Base-by-base conservation (phyloP, 2,113 vertebrate species). In the Lepus timidus region DNA sequence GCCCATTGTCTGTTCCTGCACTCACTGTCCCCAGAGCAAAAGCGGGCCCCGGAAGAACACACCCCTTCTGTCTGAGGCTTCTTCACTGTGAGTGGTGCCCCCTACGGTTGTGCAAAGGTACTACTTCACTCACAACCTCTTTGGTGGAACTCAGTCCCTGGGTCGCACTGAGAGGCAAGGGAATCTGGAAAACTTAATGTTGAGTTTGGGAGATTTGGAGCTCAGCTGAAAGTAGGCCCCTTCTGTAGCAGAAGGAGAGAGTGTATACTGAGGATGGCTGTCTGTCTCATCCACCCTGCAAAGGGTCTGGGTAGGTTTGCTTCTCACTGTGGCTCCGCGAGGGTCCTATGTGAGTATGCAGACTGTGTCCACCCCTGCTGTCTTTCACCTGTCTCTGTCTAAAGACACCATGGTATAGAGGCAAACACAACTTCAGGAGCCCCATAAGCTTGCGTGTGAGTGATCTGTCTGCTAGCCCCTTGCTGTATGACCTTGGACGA, bases 301-400 rank as follows among this genome's bases (percentile, higher is more conserved):
- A 22, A 22, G 22, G 67, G 13, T 9, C 17, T 23, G 1, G 4
- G 1, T 33, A 12, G 9, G 0, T 84, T 6, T 39, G 8, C 11
- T 16, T 74, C 84, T 88, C 17, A 65, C 55, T 31, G 6, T 27
- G 27, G 7, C n/a, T 75, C 73, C 16, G 16, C 4, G 36, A 75
- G 36, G 16, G 22, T 51, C 2, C 1, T 20, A 29, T 7, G 11
- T 62, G 52, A n/a, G 19, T 12, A 4, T 29, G 11, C 17, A 36
- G 61, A 44, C 36, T 62, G 13, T 29, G 23, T 62, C 71, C 5
- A 39, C 8, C 49, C 19, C 23, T 78, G 52, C 83, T 79, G 85
- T 20, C 11, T 16, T 64, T 36, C 25, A 6, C 20, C 11, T 55
- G 27, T 39, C 22, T 85, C 85, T 62, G 0, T 64, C 16, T 51